Base-by-base conservation (phyloP, 2,888 invertebrate species). In the Brachypterus glaber region DNA sequence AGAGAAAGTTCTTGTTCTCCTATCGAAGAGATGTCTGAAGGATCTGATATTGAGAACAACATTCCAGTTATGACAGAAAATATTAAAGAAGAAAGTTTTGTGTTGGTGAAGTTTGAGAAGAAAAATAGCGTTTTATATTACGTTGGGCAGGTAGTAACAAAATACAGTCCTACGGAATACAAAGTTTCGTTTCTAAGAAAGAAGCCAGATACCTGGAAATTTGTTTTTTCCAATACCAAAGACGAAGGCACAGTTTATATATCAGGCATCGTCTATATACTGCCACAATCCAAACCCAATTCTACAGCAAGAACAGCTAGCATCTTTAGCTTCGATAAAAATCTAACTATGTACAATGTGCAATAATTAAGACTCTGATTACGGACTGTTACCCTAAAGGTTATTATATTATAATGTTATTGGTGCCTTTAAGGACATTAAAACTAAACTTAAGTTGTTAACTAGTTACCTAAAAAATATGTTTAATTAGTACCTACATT, bases 161-260 rank as follows among this genome's bases (percentile, higher is more conserved):
- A 35, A 35, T 35, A 35, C 17, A 27, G 8, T 27, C 35, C 17
- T 11, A 15, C 9, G 2, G 29, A 35, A 35, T 35, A 16, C 9
- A 29, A 29, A 29, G 29, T 35, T 29, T 30, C 35, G 27, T 35
- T 27, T 35, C 9, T 35, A 11, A 27, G 35, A 35, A 35, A 30
- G 17, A 29, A 35, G 12, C 35, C 35, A 5, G 29, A 17, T 29
- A 29, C 35, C 29, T 16, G 15, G 29, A 35, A 35, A 35, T 35
- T 35, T 29, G 17, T 35, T 29, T 29, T 29, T 17, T 11, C 35
- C 2, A 29, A 21, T 21, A 21, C 21, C 21, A 21, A 21, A 21
- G 21, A 21, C 9, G 21, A 21, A 21, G 21, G 21, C 5, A 21
- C 21, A 7, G 9, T 21, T 21, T 21, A 7, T 9, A 21, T 7